Conservation (phyloP, 2,797 vertebrate genomes). For the Cyprinodon diabolis region DNA sequence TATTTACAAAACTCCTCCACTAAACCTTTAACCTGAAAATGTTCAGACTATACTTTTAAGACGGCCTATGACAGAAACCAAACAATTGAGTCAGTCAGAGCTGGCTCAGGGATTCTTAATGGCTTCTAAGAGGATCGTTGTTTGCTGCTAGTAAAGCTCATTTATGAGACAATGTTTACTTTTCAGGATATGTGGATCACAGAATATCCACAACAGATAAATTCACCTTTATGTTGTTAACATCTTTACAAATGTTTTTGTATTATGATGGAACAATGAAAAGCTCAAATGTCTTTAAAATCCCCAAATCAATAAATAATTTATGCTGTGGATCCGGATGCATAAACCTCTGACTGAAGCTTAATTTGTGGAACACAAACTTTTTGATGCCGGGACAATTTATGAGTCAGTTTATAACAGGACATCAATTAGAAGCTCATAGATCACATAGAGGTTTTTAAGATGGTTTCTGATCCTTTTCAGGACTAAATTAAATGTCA, state of each 20-base stretch:
- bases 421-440: background rate
- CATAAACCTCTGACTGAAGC: background rate
- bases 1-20: too few species aligned
- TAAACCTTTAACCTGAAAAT: too few species aligned
- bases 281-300: background rate
- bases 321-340: background rate
- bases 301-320: background rate
- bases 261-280: background rate
- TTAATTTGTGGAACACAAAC: background rate
- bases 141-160: too few species aligned
- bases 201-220: background rate
- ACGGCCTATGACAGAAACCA: too few species aligned
- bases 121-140: too few species aligned
- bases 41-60: too few species aligned
- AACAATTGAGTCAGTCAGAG: too few species aligned
- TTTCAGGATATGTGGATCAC: background rate
- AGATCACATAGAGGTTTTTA: background rate
- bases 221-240: background rate
- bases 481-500: background rate
- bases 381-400: too few species aligned
- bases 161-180: background rate
- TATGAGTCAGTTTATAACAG: background rate
- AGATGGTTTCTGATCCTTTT: background rate
- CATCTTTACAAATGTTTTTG: background rate
- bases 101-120: too few species aligned